Evolutionary conservation across 2,113 vertebrate species (phyloP).

Genomic region (Pitta sordida): DNA sequence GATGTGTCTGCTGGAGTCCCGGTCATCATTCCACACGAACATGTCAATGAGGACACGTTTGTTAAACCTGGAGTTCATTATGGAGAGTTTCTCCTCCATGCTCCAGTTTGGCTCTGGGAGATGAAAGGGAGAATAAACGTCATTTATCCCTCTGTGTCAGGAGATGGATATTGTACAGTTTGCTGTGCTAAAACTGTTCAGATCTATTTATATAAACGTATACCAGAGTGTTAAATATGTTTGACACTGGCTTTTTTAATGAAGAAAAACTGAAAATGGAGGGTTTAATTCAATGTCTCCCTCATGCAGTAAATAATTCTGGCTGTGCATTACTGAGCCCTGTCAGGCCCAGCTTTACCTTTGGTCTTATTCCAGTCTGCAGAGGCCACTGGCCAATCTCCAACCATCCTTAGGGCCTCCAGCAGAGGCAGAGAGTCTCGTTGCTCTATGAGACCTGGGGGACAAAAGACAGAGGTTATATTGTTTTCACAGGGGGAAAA

Average conservation of each 20-base stretch:
- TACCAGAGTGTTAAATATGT: neutral
- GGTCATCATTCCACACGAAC: constrained; percentile 92
- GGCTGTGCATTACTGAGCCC: neutral
- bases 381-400: constrained; percentile 91
- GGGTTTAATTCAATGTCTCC: neutral
- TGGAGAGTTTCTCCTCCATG: constrained; percentile 86
- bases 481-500: neutral
- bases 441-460: constrained; percentile 84
- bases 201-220: neutral
- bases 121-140: neutral
- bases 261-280: neutral
- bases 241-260: neutral
- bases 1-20: constrained; percentile 87
- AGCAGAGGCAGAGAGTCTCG: constrained; percentile 87
- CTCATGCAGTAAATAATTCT: neutral
- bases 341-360: constrained; percentile 49
- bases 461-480: neutral
- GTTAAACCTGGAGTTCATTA: constrained; percentile 85
- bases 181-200: neutral
- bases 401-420: constrained; percentile 77
- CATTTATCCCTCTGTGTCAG: neutral
- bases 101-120: constrained; percentile 81
- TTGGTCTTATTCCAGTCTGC: constrained; percentile 80
- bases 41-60: constrained; percentile 88
- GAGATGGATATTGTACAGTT: neutral